Evolutionary conservation across 2,113 vertebrate species (phyloP).

Genomic region (Empidonax alnorum): DNA sequence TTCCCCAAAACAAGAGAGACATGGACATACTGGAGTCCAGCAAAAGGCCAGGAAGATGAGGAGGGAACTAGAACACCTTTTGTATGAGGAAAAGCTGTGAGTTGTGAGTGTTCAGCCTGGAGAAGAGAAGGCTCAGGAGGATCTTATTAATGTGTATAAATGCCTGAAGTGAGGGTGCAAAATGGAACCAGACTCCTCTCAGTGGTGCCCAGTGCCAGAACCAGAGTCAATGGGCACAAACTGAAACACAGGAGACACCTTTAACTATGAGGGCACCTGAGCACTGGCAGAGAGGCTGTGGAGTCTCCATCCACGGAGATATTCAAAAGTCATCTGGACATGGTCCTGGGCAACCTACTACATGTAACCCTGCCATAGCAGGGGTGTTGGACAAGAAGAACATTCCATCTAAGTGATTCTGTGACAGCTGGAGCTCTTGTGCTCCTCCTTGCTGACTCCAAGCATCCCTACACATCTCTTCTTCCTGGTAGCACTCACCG

Average conservation of each 20-base stretch:
- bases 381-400: background rate
- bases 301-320: background rate
- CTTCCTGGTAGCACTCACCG: conserved; percentile 75
- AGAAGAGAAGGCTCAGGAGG: background rate
- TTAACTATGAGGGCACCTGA: background rate
- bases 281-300: background rate
- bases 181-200: background rate
- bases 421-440: background rate
- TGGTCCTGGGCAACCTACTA: background rate
- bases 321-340: background rate
- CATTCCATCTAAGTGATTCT: background rate
- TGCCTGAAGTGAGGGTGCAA: background rate
- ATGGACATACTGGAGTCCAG: background rate
- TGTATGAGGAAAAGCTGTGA: background rate
- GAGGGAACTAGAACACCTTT: background rate
- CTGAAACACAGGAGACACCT: background rate
- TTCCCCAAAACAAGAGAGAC: background rate
- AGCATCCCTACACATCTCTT: background rate
- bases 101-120: background rate
- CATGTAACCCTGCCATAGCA: background rate
- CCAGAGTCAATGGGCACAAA: background rate
- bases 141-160: background rate
- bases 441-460: background rate
- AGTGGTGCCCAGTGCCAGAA: background rate
- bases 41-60: background rate